A percentile compares a stretch with the other conserved stretches of the same genome.
These are phyloP conservation scores for Motacilla tschutschensis DNA, from an alignment of 2,113 vertebrate species.

Conservation along the genomic window DNA sequence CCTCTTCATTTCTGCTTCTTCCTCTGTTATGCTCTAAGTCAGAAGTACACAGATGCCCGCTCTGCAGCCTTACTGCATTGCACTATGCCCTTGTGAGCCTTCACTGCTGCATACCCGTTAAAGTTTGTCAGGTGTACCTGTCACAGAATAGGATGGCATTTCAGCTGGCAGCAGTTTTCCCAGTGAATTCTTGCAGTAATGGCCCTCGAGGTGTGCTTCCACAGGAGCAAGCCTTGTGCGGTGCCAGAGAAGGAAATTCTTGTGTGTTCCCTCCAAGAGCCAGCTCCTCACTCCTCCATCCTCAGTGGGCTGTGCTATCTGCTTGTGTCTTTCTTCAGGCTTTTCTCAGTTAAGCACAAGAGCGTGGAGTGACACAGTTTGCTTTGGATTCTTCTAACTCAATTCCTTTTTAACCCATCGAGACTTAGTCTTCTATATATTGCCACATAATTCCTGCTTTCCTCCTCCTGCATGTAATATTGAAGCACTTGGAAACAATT, in stretches of 20 bases:
- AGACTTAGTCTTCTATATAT: not conserved
- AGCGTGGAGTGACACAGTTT: not conserved
- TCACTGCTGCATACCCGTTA: not conserved
- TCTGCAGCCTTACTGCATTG: not conserved
- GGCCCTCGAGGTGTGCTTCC: not conserved
- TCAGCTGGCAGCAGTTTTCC: not conserved
- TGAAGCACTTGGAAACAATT: not conserved
- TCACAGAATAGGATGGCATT: not conserved
- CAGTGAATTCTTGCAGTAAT: not conserved
- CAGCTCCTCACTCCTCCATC: not conserved
- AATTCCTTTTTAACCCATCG: not conserved
- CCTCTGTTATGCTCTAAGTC: not conserved
- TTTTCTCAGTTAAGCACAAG: not conserved
- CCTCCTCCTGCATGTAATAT: not conserved
- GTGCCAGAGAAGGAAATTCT: not conserved
- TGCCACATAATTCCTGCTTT: not conserved
- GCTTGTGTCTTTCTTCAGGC: not conserved
- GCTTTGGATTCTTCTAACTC: not conserved
- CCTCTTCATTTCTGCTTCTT: not conserved
- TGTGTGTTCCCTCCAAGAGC: not conserved
- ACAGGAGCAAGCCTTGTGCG: not conserved
- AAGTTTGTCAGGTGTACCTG: not conserved
- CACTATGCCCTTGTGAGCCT: not conserved
- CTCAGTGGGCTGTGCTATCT: not conserved
- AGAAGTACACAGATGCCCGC: accelerated